Percentiles rank a stretch among this genome's conserved stretches.
phyloP scores from a whole-genome alignment of 2,888 invertebrate genomes.

The Trachelus iudaicus region DNA sequence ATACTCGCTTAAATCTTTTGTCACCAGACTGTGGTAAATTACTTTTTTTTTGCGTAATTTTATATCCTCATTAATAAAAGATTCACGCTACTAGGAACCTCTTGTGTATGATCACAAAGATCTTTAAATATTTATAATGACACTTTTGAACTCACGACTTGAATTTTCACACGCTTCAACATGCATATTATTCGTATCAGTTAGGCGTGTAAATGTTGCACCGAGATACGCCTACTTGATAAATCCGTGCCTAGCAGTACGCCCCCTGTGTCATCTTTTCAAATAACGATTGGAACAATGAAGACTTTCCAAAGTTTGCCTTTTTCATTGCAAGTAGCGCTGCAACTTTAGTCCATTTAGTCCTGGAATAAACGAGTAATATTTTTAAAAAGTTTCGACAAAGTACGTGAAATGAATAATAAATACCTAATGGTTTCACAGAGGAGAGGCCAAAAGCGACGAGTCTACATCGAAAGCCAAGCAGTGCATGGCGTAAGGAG shows the following conservation, averaged over 20 bases:
- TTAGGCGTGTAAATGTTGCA: neutral
- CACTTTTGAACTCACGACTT: neutral
- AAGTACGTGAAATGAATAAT: neutral
- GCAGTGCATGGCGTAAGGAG: slow-evolving; percentile 62
- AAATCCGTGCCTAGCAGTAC: neutral
- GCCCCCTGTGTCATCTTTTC: neutral
- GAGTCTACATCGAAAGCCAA: slow-evolving; percentile 60
- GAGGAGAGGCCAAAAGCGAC: slow-evolving; percentile 60
- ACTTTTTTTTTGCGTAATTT: neutral
- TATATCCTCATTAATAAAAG: neutral
- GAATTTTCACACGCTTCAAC: neutral
- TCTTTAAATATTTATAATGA: neutral
- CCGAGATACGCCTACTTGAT: neutral
- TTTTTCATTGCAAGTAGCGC: neutral
- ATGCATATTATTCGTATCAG: neutral
- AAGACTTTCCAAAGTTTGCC: neutral
- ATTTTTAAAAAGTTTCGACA: neutral
- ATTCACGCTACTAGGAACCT: neutral
- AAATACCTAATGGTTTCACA: slow-evolving; percentile 24
- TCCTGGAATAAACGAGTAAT: neutral
- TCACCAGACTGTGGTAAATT: neutral
- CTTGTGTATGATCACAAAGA: neutral
- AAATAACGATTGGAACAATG: neutral
- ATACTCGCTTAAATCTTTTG: neutral
- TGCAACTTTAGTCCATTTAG: neutral